Evolutionary conservation across 2,888 invertebrate genomes (phyloP).

Genomic region (Mystacides longicornis): DNA sequence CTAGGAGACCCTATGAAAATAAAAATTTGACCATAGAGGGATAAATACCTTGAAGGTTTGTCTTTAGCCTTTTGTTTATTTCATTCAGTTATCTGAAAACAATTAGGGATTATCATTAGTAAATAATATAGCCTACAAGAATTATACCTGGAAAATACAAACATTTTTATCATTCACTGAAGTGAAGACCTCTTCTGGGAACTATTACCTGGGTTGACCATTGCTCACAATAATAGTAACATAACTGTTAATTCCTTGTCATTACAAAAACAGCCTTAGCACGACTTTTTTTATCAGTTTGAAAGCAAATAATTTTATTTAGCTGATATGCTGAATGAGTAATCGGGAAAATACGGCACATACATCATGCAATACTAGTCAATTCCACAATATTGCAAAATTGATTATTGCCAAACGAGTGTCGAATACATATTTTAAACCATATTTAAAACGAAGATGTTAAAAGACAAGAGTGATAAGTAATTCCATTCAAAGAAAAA

Average conservation of each 20-base stretch:
- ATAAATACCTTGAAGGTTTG: neutral
- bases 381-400: neutral
- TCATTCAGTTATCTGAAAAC: neutral
- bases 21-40: too few species aligned
- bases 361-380: neutral
- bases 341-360: neutral
- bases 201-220: too few species aligned
- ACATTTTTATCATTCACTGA: too few species aligned
- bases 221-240: too few species aligned
- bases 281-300: too few species aligned
- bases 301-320: neutral
- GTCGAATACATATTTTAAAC: neutral
- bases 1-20: too few species aligned
- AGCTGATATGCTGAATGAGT: neutral
- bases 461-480: neutral
- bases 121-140: neutral
- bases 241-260: too few species aligned
- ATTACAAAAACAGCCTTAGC: too few species aligned
- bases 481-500: neutral
- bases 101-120: neutral
- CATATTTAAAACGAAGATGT: neutral
- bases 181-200: too few species aligned
- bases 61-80: neutral
- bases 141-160: neutral
- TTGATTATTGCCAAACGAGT: neutral